Evolutionary conservation across 2,797 vertebrate species (phyloP), one percentile per base, ranked within the genome.

Genomic region (Lepus oiostolus): DNA sequence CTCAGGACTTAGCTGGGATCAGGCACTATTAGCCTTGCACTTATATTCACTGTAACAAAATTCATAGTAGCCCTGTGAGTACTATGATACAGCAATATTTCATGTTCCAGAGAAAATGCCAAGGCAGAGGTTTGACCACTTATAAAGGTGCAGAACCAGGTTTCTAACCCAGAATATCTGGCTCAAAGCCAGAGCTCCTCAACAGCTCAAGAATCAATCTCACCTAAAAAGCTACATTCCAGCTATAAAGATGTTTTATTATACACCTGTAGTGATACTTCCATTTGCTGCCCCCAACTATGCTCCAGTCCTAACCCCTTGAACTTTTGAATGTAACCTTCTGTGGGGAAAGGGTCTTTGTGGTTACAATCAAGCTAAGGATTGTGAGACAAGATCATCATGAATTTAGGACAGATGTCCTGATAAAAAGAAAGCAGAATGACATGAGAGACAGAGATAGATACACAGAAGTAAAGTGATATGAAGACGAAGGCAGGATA

Each of bases 41-140:
- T 54, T 63, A 4, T 47, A 71, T 89, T 94, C 86, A 80, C 17
- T 83, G 13, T 19, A 82, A 75, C 42, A 76, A 95, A 62, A 42
- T 71, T 81, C 90, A 60, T 6, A 95, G 63, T 28, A 68, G 54
- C 42, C 35, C 50, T 38, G 13, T 72, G 47, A 68, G n/a, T 62
- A 76, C 83, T 68, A 74, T 63, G 52, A 63, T n/a, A 24, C 12
- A 72, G 28, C 13, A 88, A 75, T n/a, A 84, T 74, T 77, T 74
- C 4, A 81, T 68, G 65, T 95, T 90, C 63, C 82, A 68, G 52
- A 92, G 24, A 28, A 22, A 86, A 86, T 67, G 26, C 75, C 76
- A 89, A 74, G 28, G 42, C 52, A 90, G 65, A 90, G 12, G 5
- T 92, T 79, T 54, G 62, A 85, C 75, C n/a, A 79, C 35, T n/a